Evolutionary conservation across 1,140 invertebrate genomes (phyloP), one percentile per base, ranked within the genome.

Genomic region (Ceratitis capitata): DNA sequence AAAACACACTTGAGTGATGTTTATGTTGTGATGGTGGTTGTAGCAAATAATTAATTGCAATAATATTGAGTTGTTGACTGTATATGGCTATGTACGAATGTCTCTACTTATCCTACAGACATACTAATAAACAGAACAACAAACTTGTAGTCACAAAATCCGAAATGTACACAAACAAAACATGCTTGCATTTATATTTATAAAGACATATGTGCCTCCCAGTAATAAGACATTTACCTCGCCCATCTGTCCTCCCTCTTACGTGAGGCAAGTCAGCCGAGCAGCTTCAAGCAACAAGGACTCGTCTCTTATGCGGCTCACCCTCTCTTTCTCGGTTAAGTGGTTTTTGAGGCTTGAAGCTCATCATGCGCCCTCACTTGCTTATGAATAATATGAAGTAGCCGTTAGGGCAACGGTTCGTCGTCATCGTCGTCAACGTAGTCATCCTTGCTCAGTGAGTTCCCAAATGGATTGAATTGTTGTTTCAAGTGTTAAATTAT

Each of bases 41-140:
- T 78, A 45, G 69, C 69, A 78, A 78, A 78, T 78, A 78, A 78
- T 78, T 78, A 78, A 78, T 78, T 78, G 69, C 69, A 78, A 78
- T 78, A 78, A 45, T 78, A 78, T 78, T 78, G 69, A 47, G 69
- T 78, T 78, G 42, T 45, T 74, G 69, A 42, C 69, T 45, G 39
- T 26, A 47, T 45, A n/a, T 7, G 39, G 10, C 23, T 45, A 23
- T 45, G 12, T 56, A 14, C 19, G 51, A 23, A n/a, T 23, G 29
- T 29, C 26, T 26, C 26, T 26, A 64, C 7, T 14, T 26, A 32
- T 3, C n/a, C 56, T 1, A 32, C 58, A 64, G 23, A 2, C 23
- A 64, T 64, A 64, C 23, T 12, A 26, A 64, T 26, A 64, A 26
- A 64, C 58, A 64, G 2, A 5, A 56, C 51, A 56, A 56, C 51